Evolutionary conservation across 2,113 vertebrate genomes (phyloP).

Genomic region (Martes martes): DNA sequence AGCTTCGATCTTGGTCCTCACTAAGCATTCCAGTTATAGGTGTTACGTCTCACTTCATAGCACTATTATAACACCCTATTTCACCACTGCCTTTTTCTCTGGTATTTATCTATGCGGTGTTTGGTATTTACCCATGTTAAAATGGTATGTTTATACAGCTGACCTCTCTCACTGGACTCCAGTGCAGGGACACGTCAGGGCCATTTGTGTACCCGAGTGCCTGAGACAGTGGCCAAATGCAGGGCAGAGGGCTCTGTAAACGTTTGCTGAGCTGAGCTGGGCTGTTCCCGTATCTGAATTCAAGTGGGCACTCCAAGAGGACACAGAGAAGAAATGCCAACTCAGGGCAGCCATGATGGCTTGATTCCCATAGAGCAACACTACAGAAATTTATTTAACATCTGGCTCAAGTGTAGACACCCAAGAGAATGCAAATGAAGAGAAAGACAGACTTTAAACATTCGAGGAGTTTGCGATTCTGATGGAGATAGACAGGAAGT

Average conservation of each 20-base stretch:
- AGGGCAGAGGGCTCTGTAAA: not conserved
- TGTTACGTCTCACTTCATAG: not conserved
- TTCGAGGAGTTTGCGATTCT: slow-evolving; percentile 12
- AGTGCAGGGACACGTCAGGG: not conserved
- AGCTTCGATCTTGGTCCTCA: not conserved
- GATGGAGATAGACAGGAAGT: not conserved
- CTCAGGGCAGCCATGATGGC: not conserved
- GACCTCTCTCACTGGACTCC: not conserved
- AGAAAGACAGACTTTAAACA: slow-evolving; percentile 10
- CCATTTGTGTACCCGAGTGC: not conserved
- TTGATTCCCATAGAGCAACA: not conserved
- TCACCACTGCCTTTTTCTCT: not conserved
- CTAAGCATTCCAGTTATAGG: not conserved
- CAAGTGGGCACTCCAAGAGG: not conserved
- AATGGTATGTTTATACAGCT: not conserved
- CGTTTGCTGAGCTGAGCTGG: not conserved
- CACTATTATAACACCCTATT: not conserved
- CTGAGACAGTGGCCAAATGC: not conserved
- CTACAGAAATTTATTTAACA: not conserved
- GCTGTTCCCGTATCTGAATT: not conserved
- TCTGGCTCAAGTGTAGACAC: slow-evolving; percentile 5
- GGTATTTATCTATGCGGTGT: not conserved
- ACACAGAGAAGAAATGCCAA: not conserved
- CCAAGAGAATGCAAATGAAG: slow-evolving; percentile 5
- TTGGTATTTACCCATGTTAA: not conserved